A percentile compares a stretch with the other conserved stretches of the same genome.
phyloP scores from a whole-genome alignment of 1,140 invertebrate species.

The Artemia franciscana region DNA sequence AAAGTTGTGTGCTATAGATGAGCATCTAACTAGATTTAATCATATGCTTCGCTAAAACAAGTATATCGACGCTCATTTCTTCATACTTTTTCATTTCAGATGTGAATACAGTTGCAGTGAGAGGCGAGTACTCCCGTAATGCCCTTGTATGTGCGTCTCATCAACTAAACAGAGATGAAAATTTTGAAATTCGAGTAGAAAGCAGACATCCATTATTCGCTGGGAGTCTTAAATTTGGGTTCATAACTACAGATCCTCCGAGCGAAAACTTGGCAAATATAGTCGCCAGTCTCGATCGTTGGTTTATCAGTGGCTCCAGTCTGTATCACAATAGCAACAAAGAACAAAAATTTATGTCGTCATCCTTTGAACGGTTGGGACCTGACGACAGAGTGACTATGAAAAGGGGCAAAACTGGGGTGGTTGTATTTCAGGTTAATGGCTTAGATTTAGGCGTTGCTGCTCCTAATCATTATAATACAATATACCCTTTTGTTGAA shows the following conservation, averaged over 20 bases:
- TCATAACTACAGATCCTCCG: slow-evolving; percentile 38
- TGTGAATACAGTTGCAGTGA: slow-evolving; percentile 36
- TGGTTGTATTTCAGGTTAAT: slow-evolving; percentile 38
- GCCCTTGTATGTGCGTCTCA: slow-evolving; percentile 25
- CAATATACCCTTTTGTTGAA: slow-evolving; percentile 11
- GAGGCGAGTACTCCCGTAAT: slow-evolving; percentile 31
- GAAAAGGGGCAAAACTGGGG: slow-evolving; percentile 24
- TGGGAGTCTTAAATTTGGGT: slow-evolving; percentile 46
- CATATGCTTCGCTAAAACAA: not conserved
- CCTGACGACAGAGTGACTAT: slow-evolving; percentile 35
- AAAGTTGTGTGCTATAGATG: not conserved
- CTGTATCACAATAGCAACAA: not conserved
- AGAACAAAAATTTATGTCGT: slow-evolving; percentile 34
- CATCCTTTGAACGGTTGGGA: slow-evolving; percentile 50
- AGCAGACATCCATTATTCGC: slow-evolving; percentile 37
- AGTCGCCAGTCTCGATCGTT: no score
- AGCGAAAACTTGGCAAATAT: slow-evolving; percentile 17
- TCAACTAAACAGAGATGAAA: slow-evolving; percentile 25
- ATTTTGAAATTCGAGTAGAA: slow-evolving; percentile 35
- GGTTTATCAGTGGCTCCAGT: slow-evolving; percentile 20
- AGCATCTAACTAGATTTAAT: not conserved
- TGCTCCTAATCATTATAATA: slow-evolving; percentile 23
- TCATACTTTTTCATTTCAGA: slow-evolving; percentile 16
- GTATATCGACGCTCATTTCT: not conserved
- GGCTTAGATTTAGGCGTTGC: slow-evolving; percentile 63